Percentiles rank a stretch among this genome's conserved stretches.
phyloP scores from a whole-genome alignment of 2,888 invertebrate genomes.

The Homarus gammarus region DNA sequence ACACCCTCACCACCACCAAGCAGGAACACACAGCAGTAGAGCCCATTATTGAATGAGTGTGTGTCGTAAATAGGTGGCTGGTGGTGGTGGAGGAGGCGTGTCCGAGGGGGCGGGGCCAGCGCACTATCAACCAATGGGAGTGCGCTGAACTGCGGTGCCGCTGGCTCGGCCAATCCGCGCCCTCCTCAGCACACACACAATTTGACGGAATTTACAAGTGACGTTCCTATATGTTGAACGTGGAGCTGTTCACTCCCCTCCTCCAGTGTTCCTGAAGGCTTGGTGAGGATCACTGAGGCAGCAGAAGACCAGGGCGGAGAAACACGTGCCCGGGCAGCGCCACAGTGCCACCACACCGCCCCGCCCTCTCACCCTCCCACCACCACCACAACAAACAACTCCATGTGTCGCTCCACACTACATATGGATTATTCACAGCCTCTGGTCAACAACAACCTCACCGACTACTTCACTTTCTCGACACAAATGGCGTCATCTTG shows the following conservation, averaged over 20 bases:
- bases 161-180: slow-evolving; percentile 59
- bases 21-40: slow-evolving; percentile 65
- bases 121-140: slow-evolving; percentile 47
- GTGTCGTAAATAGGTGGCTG: slow-evolving; percentile 70
- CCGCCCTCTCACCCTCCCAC: background rate
- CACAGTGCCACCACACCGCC: slow-evolving; percentile 3
- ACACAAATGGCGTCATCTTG: too few relatives aligned
- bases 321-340: background rate
- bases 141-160: slow-evolving; percentile 62
- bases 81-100: slow-evolving; percentile 68
- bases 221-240: slow-evolving; percentile 70
- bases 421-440: too few relatives aligned
- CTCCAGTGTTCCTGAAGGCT: slow-evolving; percentile 66
- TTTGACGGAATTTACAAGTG: slow-evolving; percentile 73
- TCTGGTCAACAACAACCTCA: too few relatives aligned
- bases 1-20: slow-evolving; percentile 4
- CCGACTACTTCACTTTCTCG: too few relatives aligned
- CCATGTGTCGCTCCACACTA: background rate
- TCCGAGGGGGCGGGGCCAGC: slow-evolving; percentile 65
- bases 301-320: background rate
- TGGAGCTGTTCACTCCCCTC: slow-evolving; percentile 68
- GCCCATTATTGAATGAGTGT: slow-evolving; percentile 71
- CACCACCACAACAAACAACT: slow-evolving; percentile 10
- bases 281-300: slow-evolving; percentile 38
- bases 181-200: slow-evolving; percentile 66